These are phyloP conservation scores for Cynaeus angustus DNA, from an alignment of 2,888 invertebrate species.

Conservation along the genomic window DNA sequence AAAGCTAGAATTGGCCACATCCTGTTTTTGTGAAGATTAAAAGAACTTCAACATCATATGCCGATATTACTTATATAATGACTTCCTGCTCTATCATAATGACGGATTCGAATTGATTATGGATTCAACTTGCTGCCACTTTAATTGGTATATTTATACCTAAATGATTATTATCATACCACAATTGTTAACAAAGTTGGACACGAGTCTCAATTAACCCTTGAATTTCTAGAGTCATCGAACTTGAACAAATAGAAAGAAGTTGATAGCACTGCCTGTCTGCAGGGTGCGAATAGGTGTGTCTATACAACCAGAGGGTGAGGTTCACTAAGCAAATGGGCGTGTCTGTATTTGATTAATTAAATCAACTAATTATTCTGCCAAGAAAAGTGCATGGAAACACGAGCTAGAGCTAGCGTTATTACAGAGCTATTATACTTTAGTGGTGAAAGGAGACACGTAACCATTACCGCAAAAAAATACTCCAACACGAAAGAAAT, in stretches of 20 bases:
- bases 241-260: constrained; percentile 19
- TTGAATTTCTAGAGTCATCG: constrained; percentile 19
- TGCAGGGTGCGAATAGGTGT: constrained; percentile 38
- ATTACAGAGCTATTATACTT: neutral
- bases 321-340: constrained; percentile 32
- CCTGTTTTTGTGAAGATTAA: constrained; percentile 40
- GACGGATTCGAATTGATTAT: constrained; percentile 43
- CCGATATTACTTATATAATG: constrained; percentile 43
- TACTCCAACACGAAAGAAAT: neutral
- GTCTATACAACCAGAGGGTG: constrained; percentile 22
- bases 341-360: constrained; percentile 37
- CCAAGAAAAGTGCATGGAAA: constrained; percentile 16
- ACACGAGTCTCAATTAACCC: constrained; percentile 30
- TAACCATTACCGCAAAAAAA: neutral
- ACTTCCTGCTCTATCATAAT: constrained; percentile 45
- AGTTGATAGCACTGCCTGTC: too few species aligned
- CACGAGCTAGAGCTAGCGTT: neutral
- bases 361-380: constrained; percentile 29
- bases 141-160: constrained; percentile 20
- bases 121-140: constrained; percentile 34
- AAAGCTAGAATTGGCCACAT: constrained; percentile 39
- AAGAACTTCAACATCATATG: constrained; percentile 31
- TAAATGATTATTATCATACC: constrained; percentile 25
- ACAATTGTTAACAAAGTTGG: constrained; percentile 19
- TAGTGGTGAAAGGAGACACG: too few species aligned